Evolutionary conservation across 2,113 vertebrate species (phyloP), one percentile per base, ranked within the genome.

Genomic region (Sorex fumeus): DNA sequence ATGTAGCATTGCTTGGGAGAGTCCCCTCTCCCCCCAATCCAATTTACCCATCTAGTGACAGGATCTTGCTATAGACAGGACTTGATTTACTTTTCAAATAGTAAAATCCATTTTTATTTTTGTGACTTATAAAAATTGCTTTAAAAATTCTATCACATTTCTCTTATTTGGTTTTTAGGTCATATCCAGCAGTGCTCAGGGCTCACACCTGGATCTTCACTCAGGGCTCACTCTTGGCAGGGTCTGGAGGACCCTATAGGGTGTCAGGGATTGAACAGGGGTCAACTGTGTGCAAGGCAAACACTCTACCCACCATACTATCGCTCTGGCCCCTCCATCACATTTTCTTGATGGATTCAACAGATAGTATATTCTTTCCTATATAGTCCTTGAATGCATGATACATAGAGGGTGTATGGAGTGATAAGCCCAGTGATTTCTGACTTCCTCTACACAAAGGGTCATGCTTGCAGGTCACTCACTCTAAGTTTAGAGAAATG

Each of bases 51-150:
- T 79, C 32, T 93, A 75, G 95, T 21, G 60, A 64, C 36, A 93
- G 64, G 64, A 62, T 60, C 69, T 50, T 77, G 53, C 13, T 67
- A 47, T 9, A 87, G 53, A 95, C n/a, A 95, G 69, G 18, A 9
- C 25, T 90, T 16, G 69, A 8, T 60, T 11, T 77, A 32, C 45
- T 78, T 78, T 87, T 93, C 84, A 91, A 85, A 23, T 87, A 90
- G 95, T 94, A 78, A 47, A 85, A 89, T 95, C 6, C 40, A 43
- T 93, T 96, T 95, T 97, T 91, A 94, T 90, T 93, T 82, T 75
- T 62, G 8, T 15, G 85, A 75, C 43, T 67, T 88, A 27, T 25
- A 79, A 90, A 82, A 76, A 66, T 76, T 32, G 21, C 32, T 43
- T 87, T 53, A 64, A 32, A 43, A 82, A 93, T 94, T 64, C 47